phyloP scores from a whole-genome alignment of 92 coral and sea anemone genomes.

The Epizoanthus rinbou region DNA sequence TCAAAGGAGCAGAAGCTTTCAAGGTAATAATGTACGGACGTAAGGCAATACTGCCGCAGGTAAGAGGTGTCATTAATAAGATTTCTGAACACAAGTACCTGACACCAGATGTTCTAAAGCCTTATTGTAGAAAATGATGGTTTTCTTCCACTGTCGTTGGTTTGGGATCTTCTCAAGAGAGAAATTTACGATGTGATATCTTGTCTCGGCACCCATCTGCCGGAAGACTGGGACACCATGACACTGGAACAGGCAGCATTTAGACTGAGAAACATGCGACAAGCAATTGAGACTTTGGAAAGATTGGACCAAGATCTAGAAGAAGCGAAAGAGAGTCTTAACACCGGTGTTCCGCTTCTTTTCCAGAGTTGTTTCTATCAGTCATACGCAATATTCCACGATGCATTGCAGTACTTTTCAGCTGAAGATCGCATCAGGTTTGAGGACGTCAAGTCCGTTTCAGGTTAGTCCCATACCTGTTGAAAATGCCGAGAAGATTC shows the following conservation, averaged over 20 bases:
- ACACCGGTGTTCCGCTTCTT: slow-evolving; percentile 27
- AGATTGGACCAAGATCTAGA: slow-evolving; percentile 39
- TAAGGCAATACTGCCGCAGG: slow-evolving; percentile 47
- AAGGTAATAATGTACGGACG: slow-evolving; percentile 53
- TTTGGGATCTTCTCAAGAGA: slow-evolving; percentile 54
- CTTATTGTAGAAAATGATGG: slow-evolving; percentile 39
- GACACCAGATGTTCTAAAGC: slow-evolving; percentile 23
- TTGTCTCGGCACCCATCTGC: slow-evolving; percentile 25
- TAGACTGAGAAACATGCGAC: slow-evolving; percentile 20
- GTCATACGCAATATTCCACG: slow-evolving; percentile 48
- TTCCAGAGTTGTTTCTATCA: slow-evolving; percentile 47
- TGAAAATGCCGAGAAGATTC: slow-evolving; percentile 54
- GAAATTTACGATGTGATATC: slow-evolving; percentile 56
- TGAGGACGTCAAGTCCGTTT: slow-evolving; percentile 35
- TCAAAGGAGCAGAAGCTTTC: slow-evolving; percentile 47
- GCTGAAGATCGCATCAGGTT: slow-evolving; percentile 60
- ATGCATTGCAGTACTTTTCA: slow-evolving; percentile 43
- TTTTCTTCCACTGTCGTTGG: slow-evolving; percentile 44
- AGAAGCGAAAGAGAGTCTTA: slow-evolving; percentile 45
- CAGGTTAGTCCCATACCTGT: slow-evolving; percentile 50
- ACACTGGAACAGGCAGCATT: slow-evolving; percentile 38
- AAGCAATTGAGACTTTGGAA: slow-evolving; percentile 23
- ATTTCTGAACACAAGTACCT: slow-evolving; percentile 42
- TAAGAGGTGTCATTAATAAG: slow-evolving; percentile 39
- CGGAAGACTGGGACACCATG: slow-evolving; percentile 42